A percentile compares a stretch with the other conserved stretches of the same genome.
phyloP scores from a whole-genome alignment of 2,113 vertebrate genomes.

The Cyprinodon variegatus region DNA sequence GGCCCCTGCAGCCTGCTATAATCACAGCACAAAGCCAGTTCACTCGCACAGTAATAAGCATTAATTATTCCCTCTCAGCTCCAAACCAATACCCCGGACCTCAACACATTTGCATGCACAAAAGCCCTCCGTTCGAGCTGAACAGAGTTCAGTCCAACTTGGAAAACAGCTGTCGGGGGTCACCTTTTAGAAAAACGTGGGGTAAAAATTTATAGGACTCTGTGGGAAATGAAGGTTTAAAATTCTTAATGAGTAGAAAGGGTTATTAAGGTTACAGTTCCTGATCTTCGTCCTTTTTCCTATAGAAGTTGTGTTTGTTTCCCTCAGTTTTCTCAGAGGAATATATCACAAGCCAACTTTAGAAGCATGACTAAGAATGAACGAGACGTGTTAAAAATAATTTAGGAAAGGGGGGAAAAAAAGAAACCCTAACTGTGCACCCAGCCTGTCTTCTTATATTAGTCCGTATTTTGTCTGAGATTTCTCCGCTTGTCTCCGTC shows the following conservation, averaged over 20 bases:
- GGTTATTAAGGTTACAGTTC: conserved; percentile 50
- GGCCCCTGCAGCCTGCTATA: conserved; percentile 50
- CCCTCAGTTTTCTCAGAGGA: conserved; percentile 41
- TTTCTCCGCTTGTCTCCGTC: conserved; percentile 45
- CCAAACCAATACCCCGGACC: conserved; percentile 8
- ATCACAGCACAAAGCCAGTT: conserved; percentile 57
- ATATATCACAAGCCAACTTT: conserved; percentile 21
- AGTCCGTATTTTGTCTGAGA: conserved; percentile 60
- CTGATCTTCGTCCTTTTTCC: conserved; percentile 48
- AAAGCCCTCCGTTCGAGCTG: conserved; percentile 18
- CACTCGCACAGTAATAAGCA: conserved; percentile 62
- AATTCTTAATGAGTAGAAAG: conserved; percentile 15
- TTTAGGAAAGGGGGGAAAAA: neutral
- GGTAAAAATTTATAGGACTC: conserved; percentile 1
- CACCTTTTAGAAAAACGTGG: neutral
- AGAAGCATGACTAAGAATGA: conserved; percentile 18
- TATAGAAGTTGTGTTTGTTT: conserved; percentile 44
- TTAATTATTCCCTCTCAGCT: conserved; percentile 60
- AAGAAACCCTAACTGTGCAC: conserved; percentile 41
- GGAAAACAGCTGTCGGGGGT: conserved; percentile 21
- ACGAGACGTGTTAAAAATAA: conserved; percentile 57
- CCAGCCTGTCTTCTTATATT: conserved; percentile 25
- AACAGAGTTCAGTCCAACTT: conserved; percentile 24
- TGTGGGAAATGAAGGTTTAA: conserved; percentile 17
- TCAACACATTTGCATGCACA: neutral